Evolutionary conservation across 1,140 invertebrate species (phyloP).

Genomic region (Drosophila obscura): DNA sequence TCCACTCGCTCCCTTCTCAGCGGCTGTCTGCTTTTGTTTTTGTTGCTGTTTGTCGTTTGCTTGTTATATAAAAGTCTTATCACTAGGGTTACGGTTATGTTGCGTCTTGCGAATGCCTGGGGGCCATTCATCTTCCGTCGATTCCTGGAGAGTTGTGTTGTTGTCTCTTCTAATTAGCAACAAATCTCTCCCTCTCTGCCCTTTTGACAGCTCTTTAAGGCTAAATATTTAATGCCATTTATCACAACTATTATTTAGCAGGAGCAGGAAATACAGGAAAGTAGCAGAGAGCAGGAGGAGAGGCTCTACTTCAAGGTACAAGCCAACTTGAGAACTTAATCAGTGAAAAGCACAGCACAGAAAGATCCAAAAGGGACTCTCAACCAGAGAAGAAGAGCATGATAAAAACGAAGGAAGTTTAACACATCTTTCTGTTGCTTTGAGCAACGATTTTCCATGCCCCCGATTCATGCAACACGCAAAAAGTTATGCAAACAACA

Average conservation of each 20-base stretch:
- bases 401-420: background rate
- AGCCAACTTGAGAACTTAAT: too few species aligned
- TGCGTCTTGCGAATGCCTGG: constrained; percentile 23
- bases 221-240: constrained; percentile 72
- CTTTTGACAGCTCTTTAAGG: constrained; percentile 47
- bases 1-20: background rate
- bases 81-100: constrained; percentile 44
- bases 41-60: constrained; percentile 32
- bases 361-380: too few species aligned
- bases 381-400: background rate
- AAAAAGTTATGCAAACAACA: too few species aligned
- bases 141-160: constrained; percentile 25
- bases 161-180: constrained; percentile 60
- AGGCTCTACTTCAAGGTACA: too few species aligned
- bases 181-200: constrained; percentile 23
- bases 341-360: too few species aligned
- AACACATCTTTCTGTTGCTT: background rate
- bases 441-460: too few species aligned
- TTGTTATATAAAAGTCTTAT: constrained; percentile 61
- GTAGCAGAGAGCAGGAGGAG: too few species aligned
- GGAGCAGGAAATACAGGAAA: background rate
- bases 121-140: constrained; percentile 38
- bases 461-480: too few species aligned
- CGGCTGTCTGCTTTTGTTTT: too few species aligned
- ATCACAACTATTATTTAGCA: constrained; percentile 11